These are phyloP conservation scores for Drosophila funebris DNA, from an alignment of 1,140 invertebrate species.

Conservation along the genomic window DNA sequence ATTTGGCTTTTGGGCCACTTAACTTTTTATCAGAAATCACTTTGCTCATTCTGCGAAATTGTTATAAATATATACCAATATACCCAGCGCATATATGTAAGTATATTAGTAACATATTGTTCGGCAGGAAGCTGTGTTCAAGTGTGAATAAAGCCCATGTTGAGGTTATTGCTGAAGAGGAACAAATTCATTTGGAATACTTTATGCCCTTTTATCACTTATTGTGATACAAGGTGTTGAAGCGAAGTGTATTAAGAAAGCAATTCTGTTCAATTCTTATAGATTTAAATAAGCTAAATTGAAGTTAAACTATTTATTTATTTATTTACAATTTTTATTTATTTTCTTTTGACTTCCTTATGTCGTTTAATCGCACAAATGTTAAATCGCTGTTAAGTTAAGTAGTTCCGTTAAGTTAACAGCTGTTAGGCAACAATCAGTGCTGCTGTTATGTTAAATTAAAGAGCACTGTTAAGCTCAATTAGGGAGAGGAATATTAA, in stretches of 20 bases:
- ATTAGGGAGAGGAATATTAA: no score
- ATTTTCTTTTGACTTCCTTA: no score
- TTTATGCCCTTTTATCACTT: background rate
- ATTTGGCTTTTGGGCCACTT: constrained; percentile 62
- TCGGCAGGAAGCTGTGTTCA: constrained; percentile 15
- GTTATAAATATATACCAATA: constrained; percentile 30
- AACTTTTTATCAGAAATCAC: constrained; percentile 77
- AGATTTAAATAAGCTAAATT: no score
- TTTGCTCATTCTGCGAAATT: constrained; percentile 70
- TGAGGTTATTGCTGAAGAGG: background rate
- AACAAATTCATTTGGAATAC: constrained; percentile 10
- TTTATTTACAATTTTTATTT: no score
- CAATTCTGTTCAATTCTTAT: no score
- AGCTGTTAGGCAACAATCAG: background rate
- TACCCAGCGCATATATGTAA: background rate
- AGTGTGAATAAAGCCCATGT: constrained; percentile 20
- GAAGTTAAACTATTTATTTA: no score
- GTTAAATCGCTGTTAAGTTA: no score
- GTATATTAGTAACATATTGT: constrained; percentile 4
- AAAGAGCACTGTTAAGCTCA: no score
- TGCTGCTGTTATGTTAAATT: background rate
- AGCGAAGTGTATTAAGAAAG: no score
- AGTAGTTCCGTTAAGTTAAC: no score
- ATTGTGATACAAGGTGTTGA: no score
- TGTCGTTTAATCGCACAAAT: no score